Percentiles rank a stretch among this genome's conserved stretches.
phyloP scores from a whole-genome alignment of 2,888 invertebrate species.

The Aspidapion aeneum region DNA sequence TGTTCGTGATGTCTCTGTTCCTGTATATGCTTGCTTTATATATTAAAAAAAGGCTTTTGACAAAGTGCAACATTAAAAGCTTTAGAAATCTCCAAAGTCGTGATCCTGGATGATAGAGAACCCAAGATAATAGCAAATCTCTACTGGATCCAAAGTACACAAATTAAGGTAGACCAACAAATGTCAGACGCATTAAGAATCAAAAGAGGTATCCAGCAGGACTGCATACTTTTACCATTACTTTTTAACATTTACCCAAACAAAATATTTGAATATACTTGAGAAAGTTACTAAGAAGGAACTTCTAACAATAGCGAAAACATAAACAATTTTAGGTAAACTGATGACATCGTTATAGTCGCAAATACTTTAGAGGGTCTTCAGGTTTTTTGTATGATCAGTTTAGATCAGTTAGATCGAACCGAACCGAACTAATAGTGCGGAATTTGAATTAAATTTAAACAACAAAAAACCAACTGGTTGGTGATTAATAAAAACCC shows the following conservation, averaged over 20 bases:
- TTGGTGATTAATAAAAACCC: too few species aligned
- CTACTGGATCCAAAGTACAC: slow-evolving; percentile 4
- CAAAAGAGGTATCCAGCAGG: slow-evolving; percentile 1
- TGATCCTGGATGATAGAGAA: slow-evolving; percentile 12
- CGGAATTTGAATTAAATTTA: neutral
- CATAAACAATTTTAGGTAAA: neutral
- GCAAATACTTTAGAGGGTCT: slow-evolving; percentile 1
- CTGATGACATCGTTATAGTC: slow-evolving; percentile 7
- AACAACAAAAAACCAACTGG: neutral
- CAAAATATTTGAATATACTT: slow-evolving; percentile 5
- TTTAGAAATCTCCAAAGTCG: slow-evolving; percentile 14
- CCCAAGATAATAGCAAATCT: slow-evolving; percentile 9
- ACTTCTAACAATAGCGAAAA: slow-evolving; percentile 2
- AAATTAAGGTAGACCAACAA: slow-evolving; percentile 5
- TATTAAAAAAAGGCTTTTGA: slow-evolving; percentile 19
- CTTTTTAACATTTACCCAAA: slow-evolving; percentile 3
- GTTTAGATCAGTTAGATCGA: too few species aligned
- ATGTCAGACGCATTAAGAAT: slow-evolving; percentile 2
- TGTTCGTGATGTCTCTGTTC: slow-evolving; percentile 11
- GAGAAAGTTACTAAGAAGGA: neutral
- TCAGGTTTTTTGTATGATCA: neutral
- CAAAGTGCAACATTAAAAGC: slow-evolving; percentile 11
- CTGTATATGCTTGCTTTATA: slow-evolving; percentile 14
- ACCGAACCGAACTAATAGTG: neutral
- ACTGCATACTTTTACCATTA: slow-evolving; percentile 7